Evolutionary conservation across 2,797 vertebrate species (phyloP).

Genomic region (Xerus rutilus): DNA sequence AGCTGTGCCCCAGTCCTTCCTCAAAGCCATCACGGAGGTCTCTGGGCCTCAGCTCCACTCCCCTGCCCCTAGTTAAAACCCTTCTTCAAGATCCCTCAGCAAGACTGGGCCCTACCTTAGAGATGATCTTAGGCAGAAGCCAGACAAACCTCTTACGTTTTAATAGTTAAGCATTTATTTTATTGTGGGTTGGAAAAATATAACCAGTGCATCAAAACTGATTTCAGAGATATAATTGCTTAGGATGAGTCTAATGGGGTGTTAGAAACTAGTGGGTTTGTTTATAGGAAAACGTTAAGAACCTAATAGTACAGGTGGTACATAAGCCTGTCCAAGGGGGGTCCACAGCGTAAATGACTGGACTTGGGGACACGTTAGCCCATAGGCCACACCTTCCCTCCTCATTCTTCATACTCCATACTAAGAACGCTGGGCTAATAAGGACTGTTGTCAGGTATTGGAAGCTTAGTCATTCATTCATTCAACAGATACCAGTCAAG

Average conservation of each 20-base stretch:
- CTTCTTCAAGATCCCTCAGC: neutral
- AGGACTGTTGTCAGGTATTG: neutral
- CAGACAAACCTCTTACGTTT: constrained; percentile 60
- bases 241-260: constrained; percentile 44
- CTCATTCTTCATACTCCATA: neutral
- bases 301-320: neutral
- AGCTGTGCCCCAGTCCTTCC: neutral
- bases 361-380: neutral
- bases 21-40: neutral
- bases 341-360: neutral
- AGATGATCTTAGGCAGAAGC: constrained; percentile 40
- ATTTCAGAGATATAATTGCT: constrained; percentile 71
- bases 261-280: constrained; percentile 56
- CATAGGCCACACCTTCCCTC: neutral
- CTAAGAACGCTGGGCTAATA: neutral
- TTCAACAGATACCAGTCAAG: neutral
- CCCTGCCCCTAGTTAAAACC: neutral
- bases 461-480: neutral
- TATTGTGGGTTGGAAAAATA: constrained; percentile 76
- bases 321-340: rapidly evolving
- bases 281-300: constrained; percentile 57
- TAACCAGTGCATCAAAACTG: constrained; percentile 71
- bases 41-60: neutral
- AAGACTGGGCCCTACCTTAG: neutral
- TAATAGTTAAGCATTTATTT: constrained; percentile 71